Evolutionary conservation across 2,888 invertebrate genomes (phyloP), one percentile per base, ranked within the genome.

Genomic region (Dendrolimus houi): DNA sequence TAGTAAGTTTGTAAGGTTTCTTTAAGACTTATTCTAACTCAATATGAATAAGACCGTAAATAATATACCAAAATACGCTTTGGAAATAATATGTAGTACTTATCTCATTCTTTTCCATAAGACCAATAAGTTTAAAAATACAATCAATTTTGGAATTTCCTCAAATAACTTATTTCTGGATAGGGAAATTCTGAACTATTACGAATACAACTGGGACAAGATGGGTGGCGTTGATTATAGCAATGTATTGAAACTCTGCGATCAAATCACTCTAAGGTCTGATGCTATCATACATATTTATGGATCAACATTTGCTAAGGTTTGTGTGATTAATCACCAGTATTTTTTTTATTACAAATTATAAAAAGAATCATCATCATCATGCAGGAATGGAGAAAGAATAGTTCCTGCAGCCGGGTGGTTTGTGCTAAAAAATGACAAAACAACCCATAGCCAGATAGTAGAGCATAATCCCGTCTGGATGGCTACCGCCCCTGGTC

Each of bases 241-340:
- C 6, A 75, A 71, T 10, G 73, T 87, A 13, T 68, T 87, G 42
- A 87, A 87, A 59, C 71, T 85, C 1, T 87, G 87, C 56, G 76
- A 84, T 54, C 87, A 87, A 62, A 83, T 87, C 58, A 83, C 86
- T 0, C 65, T 87, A 2, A 73, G 87, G 0, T 83, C 86, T 1
- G 87, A 87, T 54, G 81, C 81, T 9, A 86, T 86, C 40, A 60
- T 85, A 9, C 77, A 85, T 52, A 81, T 87, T 7, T 87, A 86
- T 56, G 87, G 87, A 57, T 68, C 78, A 0, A 84, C 85, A 0
- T 87, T 87, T 60, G 70, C 78, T 42, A 78, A 79, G 75, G 87
- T 86, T 57, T 53, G 55, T 52, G 9, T 1, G 54, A 8, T 42
- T 42, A 17, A 41, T 54, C 41, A 13, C 12, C n/a, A 13, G 47